These are phyloP conservation scores for Scalopus aquaticus DNA, from an alignment of 2,113 vertebrate species.

Conservation along the genomic window DNA sequence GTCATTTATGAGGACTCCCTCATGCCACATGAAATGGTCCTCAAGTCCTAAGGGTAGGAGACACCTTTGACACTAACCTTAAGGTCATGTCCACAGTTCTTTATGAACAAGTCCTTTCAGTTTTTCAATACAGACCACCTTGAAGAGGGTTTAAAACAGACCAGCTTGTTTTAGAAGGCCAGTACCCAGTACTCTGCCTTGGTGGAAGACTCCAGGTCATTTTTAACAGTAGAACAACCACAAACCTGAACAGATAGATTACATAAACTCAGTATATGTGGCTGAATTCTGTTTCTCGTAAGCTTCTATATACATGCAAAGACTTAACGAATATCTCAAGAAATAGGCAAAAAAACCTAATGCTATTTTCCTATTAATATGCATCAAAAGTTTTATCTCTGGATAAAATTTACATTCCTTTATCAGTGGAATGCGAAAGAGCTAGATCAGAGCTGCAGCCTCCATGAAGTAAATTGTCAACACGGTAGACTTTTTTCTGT, in stretches of 20 bases:
- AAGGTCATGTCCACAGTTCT: not conserved
- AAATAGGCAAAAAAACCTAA: not conserved
- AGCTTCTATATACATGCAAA: not conserved
- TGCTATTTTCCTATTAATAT: conserved; percentile 35
- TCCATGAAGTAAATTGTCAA: not conserved
- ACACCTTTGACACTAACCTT: not conserved
- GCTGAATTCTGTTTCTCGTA: conserved; percentile 1
- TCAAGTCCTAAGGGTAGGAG: not conserved
- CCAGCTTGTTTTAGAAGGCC: not conserved
- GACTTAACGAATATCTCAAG: not conserved
- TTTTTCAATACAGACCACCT: not conserved
- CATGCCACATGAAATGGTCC: not conserved
- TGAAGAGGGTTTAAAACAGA: not conserved
- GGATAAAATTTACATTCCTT: conserved; percentile 45
- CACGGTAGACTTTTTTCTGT: not conserved
- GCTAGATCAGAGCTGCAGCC: not conserved
- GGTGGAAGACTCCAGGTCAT: not conserved
- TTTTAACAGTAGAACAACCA: not conserved
- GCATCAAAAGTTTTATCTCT: not conserved
- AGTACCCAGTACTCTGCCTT: not conserved
- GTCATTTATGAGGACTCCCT: not conserved
- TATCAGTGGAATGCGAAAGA: not conserved
- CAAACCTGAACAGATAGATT: not conserved
- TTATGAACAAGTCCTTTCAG: not conserved
- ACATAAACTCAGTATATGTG: not conserved